Conservation (phyloP, 2,797 vertebrate genomes). For the Anisognathus igniventris region DNA sequence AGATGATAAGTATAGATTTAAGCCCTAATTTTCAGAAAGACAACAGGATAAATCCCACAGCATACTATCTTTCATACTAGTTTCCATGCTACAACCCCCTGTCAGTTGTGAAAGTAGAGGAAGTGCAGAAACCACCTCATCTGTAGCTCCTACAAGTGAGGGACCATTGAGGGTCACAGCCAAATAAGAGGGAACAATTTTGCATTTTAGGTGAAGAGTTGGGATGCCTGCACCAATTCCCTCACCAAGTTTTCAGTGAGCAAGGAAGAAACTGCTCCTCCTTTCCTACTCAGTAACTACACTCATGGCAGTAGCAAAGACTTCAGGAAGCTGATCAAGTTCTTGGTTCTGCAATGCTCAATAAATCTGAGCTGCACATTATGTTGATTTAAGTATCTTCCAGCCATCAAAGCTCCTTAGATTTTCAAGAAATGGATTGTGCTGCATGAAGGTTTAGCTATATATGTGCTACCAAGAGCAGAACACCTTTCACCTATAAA, state of each 20-base stretch:
- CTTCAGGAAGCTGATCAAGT: neutral
- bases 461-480: neutral
- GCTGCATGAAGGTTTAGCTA: neutral
- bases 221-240: neutral
- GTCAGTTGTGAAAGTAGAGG: neutral
- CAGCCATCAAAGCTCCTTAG: neutral
- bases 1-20: neutral
- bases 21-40: neutral
- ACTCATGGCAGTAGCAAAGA: neutral
- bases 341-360: neutral
- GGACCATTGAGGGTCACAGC: neutral
- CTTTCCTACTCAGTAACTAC: neutral
- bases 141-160: neutral
- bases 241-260: neutral
- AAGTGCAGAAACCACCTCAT: rapidly evolving
- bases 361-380: neutral
- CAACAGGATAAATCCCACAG: neutral
- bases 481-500: neutral
- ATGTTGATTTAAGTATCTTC: slow-evolving; percentile 9
- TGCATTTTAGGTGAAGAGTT: neutral
- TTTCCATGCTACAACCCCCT: neutral
- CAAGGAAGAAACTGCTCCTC: neutral
- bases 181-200: neutral
- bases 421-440: neutral
- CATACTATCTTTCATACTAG: neutral